A percentile compares a stretch with the other conserved stretches of the same genome.
phyloP scores from a whole-genome alignment of 2,797 vertebrate species.

The Sphaeramia orbicularis region DNA sequence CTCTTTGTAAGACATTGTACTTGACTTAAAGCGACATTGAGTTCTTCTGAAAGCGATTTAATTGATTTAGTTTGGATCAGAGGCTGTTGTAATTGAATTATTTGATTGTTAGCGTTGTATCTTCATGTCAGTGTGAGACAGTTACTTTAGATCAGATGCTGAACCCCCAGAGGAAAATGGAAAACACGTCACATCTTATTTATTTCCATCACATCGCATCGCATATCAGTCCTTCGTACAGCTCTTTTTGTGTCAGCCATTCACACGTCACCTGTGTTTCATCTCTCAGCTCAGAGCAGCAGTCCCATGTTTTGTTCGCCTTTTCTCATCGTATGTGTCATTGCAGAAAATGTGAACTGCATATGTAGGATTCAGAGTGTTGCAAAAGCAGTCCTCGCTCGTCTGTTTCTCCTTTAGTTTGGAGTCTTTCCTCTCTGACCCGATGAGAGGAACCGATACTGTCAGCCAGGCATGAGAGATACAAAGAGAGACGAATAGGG shows the following conservation, averaged over 20 bases:
- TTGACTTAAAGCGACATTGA: conserved; percentile 40
- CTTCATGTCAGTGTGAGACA: conserved; percentile 68
- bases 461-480: conserved; percentile 29
- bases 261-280: conserved; percentile 14
- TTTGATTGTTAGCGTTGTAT: conserved; percentile 71
- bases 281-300: conserved; percentile 50
- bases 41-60: conserved; percentile 53
- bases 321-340: conserved; percentile 25
- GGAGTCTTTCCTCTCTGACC: conserved; percentile 3
- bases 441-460: conserved; percentile 46
- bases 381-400: conserved; percentile 17
- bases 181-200: conserved; percentile 28
- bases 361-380: conserved; percentile 32
- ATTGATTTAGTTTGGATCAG: conserved; percentile 67
- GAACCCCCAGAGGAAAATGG: conserved; percentile 64
- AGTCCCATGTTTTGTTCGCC: conserved; percentile 20
- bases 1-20: conserved; percentile 70
- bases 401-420: conserved; percentile 25
- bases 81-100: conserved; percentile 60
- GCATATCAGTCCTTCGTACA: conserved; percentile 37
- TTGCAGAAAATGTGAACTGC: conserved; percentile 9
- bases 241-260: conserved; percentile 35
- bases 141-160: conserved; percentile 71
- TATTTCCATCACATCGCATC: conserved; percentile 19
- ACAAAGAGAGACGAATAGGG: conserved; percentile 10